Evolutionary conservation across 2,797 vertebrate species (phyloP).

Genomic region (Eupleurogrammus muticus): DNA sequence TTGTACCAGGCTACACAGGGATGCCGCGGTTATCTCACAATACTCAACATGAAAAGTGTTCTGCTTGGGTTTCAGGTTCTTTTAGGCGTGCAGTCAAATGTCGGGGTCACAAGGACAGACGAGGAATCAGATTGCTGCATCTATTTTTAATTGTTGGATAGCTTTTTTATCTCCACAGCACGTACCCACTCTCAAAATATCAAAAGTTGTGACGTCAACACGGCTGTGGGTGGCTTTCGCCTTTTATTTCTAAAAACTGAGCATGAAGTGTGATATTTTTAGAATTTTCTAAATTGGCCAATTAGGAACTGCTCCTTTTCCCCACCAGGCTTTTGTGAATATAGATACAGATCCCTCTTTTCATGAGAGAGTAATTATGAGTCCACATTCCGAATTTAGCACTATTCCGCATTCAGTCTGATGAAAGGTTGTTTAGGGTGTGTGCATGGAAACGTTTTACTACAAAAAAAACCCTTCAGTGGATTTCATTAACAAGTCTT

Average conservation of each 20-base stretch:
- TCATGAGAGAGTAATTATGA: slow-evolving; percentile 50
- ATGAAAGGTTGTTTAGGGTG: slow-evolving; percentile 25
- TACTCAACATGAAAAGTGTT: background rate
- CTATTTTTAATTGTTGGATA: slow-evolving; percentile 53
- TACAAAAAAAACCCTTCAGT: no score
- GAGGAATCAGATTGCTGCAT: slow-evolving; percentile 34
- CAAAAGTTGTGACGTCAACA: slow-evolving; percentile 34
- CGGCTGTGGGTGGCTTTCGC: slow-evolving; percentile 33
- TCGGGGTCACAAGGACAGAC: slow-evolving; percentile 26
- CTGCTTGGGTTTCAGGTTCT: slow-evolving; percentile 4
- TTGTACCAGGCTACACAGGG: background rate
- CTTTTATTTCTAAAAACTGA: slow-evolving; percentile 43
- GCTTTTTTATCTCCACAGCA: slow-evolving; percentile 53
- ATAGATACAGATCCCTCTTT: slow-evolving; percentile 53
- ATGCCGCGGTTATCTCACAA: slow-evolving; percentile 7
- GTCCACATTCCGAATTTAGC: slow-evolving; percentile 37
- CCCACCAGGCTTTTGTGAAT: slow-evolving; percentile 56
- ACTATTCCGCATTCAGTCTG: slow-evolving; percentile 52
- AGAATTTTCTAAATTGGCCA: slow-evolving; percentile 58
- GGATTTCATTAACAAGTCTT: no score
- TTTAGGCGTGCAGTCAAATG: slow-evolving; percentile 31
- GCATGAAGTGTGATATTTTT: slow-evolving; percentile 55
- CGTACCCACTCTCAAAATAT: slow-evolving; percentile 20
- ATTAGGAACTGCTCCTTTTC: slow-evolving; percentile 55
- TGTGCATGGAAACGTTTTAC: slow-evolving; percentile 40